Percentiles rank a stretch among this genome's conserved stretches.
These are phyloP conservation scores for Ciconia nigra DNA, from an alignment of 2,797 vertebrate species.

Conservation along the genomic window DNA sequence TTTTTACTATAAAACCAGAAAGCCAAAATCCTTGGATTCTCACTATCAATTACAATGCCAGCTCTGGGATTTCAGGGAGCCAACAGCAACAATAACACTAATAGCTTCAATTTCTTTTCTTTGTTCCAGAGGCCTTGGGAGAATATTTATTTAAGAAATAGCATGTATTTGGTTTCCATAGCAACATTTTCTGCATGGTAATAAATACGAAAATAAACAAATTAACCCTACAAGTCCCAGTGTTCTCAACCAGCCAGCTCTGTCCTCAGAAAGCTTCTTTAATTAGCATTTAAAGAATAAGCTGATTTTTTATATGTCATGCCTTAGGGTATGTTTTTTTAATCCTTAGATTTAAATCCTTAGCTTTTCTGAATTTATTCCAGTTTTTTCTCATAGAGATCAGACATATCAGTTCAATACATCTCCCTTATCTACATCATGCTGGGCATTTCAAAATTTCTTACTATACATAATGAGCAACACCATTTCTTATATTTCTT, in stretches of 20 bases:
- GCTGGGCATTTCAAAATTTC: neutral
- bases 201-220: neutral
- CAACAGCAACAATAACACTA: neutral
- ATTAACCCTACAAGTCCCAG: neutral
- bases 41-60: neutral
- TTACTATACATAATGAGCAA: neutral
- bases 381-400: neutral
- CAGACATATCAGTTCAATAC: neutral
- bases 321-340: neutral
- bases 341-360: neutral
- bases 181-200: neutral
- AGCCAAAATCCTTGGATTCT: neutral
- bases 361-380: neutral
- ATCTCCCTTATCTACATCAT: neutral
- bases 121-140: neutral
- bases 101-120: neutral
- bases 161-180: neutral
- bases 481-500: neutral
- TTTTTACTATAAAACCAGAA: neutral
- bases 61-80: neutral
- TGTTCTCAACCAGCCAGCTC: neutral
- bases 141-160: slow-evolving; percentile 8
- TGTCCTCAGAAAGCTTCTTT: neutral
- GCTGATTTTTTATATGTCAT: neutral
- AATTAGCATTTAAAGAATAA: neutral